These are phyloP conservation scores for Epinotia ramella DNA, from an alignment of 2,888 invertebrate species.

Conservation along the genomic window DNA sequence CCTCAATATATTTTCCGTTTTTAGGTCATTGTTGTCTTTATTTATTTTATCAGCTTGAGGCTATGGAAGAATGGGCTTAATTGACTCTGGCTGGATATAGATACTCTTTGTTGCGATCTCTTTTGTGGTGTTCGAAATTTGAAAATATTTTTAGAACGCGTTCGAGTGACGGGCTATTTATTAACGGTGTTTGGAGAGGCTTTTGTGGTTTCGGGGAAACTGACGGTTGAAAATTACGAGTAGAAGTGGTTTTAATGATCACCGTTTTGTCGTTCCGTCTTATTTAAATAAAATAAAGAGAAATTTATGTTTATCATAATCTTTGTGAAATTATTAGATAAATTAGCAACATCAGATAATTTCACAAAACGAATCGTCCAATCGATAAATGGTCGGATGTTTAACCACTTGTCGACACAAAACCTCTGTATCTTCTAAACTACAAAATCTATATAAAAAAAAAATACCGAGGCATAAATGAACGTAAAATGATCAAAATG, in stretches of 20 bases:
- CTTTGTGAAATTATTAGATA: neutral
- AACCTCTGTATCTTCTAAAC: too few relatives aligned
- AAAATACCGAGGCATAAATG: too few relatives aligned
- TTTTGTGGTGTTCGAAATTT: slow-evolving; percentile 49
- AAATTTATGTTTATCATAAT: neutral
- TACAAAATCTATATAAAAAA: too few relatives aligned
- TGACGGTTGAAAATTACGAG: neutral
- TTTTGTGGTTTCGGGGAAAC: slow-evolving; percentile 12
- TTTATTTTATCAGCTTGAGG: slow-evolving; percentile 67
- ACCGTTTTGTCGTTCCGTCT: neutral
- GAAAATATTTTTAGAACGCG: slow-evolving; percentile 45
- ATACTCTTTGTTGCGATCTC: slow-evolving; percentile 50
- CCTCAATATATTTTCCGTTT: slow-evolving; percentile 56
- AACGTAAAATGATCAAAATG: too few relatives aligned
- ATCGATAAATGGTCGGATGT: too few relatives aligned
- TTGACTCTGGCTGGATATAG: slow-evolving; percentile 46
- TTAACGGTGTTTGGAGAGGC: slow-evolving; percentile 19
- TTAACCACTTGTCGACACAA: too few relatives aligned
- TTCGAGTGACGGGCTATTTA: slow-evolving; percentile 28
- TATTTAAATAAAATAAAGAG: neutral
- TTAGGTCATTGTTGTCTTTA: slow-evolving; percentile 66
- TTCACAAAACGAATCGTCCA: neutral
- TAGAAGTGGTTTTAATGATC: neutral
- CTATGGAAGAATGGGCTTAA: slow-evolving; percentile 45
- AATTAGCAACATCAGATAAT: neutral